These are phyloP conservation scores for Oreocharis arfaki DNA, from an alignment of 2,113 vertebrate genomes.

Conservation along the genomic window DNA sequence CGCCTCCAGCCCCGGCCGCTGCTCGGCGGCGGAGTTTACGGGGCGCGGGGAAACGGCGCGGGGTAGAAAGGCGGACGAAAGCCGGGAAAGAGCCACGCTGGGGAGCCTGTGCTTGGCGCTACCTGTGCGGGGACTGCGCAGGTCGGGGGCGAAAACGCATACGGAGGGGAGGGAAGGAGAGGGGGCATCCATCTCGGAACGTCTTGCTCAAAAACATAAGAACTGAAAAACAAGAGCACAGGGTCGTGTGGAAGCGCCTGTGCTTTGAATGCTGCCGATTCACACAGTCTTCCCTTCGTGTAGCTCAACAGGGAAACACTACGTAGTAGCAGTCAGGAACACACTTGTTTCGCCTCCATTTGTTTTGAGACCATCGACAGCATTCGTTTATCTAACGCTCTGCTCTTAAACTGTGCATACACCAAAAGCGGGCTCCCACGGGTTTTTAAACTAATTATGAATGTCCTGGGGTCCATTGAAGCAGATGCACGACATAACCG, in stretches of 20 bases:
- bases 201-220: neutral
- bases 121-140: neutral
- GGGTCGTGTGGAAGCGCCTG: rapidly evolving
- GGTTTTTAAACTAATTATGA: rapidly evolving
- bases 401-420: rapidly evolving
- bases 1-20: no score
- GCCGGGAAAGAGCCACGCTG: no score
- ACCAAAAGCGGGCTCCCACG: rapidly evolving
- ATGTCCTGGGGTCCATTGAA: rapidly evolving
- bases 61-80: neutral
- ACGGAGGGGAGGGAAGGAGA: no score
- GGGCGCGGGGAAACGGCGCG: neutral
- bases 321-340: no score
- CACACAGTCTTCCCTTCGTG: rapidly evolving
- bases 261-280: neutral
- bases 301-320: rapidly evolving
- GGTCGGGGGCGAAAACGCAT: rapidly evolving
- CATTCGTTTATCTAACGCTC: rapidly evolving
- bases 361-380: neutral
- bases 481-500: rapidly evolving
- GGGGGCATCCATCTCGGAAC: rapidly evolving
- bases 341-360: neutral
- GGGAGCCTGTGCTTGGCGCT: neutral
- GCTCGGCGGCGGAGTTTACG: neutral
- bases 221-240: no score